phyloP scores from a whole-genome alignment of 2,113 vertebrate genomes.

The Cheilinus undulatus region DNA sequence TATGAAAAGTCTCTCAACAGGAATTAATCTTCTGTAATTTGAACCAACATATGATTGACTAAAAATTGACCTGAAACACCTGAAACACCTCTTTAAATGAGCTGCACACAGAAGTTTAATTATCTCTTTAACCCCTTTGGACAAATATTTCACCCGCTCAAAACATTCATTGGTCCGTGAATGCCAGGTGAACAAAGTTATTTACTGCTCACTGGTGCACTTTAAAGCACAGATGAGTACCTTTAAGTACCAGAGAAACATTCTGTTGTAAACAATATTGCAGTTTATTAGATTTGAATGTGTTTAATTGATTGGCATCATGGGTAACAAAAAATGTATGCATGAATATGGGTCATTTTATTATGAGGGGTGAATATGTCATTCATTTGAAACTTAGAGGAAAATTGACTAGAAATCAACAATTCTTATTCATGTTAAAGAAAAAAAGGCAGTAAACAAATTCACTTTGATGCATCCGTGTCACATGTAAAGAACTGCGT shows the following conservation, averaged over 20 bases:
- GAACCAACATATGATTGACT: neutral
- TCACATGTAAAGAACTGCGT: neutral
- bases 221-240: neutral
- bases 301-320: neutral
- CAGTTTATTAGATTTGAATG: neutral
- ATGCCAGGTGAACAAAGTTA: slow-evolving; percentile 11
- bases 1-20: neutral
- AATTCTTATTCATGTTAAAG: too few species aligned
- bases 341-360: neutral
- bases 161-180: slow-evolving; percentile 28
- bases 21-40: neutral
- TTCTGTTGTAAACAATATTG: neutral
- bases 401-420: too few species aligned
- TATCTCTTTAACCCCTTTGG: neutral
- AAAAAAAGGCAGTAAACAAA: too few species aligned
- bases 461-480: neutral
- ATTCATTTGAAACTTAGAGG: too few species aligned
- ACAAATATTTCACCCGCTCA: slow-evolving; percentile 30
- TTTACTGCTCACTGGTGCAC: slow-evolving; percentile 1
- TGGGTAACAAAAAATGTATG: neutral
- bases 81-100: slow-evolving; percentile 11
- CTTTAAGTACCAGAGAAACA: neutral
- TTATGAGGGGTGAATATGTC: too few species aligned
- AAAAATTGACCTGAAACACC: neutral
- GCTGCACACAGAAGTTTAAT: slow-evolving; percentile 12